Percentiles rank a stretch among this genome's conserved stretches.
These are phyloP conservation scores for Magallana nippona DNA, from an alignment of 2,888 invertebrate genomes.

Conservation along the genomic window DNA sequence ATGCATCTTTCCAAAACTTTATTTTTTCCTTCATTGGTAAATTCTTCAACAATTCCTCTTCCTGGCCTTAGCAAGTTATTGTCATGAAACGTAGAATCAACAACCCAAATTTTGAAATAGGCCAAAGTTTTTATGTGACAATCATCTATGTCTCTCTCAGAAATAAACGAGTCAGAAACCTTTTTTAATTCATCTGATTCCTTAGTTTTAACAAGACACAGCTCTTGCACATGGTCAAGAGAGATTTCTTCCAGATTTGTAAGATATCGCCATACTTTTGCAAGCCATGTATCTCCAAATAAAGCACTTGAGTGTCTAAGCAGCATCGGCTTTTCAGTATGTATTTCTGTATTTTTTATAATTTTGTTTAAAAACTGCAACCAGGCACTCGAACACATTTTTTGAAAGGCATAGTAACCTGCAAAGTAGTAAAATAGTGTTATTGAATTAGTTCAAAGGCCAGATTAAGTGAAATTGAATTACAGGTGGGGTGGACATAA, in stretches of 20 bases:
- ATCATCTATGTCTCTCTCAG: neutral
- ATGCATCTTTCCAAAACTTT: neutral
- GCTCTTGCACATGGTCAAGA: neutral
- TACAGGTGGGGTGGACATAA: too few relatives aligned
- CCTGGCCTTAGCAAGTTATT: neutral
- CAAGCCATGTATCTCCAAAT: slow-evolving; percentile 4
- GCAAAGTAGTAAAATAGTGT: too few relatives aligned
- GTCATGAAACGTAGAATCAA: neutral
- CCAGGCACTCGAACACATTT: neutral
- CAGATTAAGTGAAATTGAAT: too few relatives aligned
- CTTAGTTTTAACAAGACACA: neutral
- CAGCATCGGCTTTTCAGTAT: neutral
- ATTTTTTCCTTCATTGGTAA: neutral
- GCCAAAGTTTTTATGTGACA: neutral
- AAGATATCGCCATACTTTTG: slow-evolving; percentile 23
- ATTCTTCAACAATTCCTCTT: neutral
- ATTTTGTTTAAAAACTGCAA: neutral
- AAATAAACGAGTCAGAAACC: neutral
- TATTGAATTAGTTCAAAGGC: too few relatives aligned
- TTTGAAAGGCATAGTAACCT: neutral
- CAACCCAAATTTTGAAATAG: slow-evolving; percentile 5
- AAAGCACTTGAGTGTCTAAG: neutral
- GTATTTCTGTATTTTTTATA: neutral
- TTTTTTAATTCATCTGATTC: neutral
- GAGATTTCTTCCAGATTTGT: neutral